phyloP scores from a whole-genome alignment of 2,113 vertebrate genomes.

The Apodemus sylvaticus region DNA sequence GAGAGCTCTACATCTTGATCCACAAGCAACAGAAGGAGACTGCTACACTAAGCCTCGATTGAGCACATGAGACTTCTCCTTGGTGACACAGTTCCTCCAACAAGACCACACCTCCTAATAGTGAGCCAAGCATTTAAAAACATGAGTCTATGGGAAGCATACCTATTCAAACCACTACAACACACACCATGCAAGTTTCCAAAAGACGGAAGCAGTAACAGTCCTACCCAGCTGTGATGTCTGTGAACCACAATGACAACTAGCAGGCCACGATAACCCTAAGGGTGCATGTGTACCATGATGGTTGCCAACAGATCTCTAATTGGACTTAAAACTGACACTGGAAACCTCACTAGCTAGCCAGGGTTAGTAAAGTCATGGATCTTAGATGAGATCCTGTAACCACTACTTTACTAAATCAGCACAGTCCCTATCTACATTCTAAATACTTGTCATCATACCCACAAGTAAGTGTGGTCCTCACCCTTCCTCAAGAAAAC shows the following conservation, averaged over 20 bases:
- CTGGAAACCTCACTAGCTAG: neutral
- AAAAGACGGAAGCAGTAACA: neutral
- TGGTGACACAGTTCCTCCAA: neutral
- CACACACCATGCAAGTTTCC: neutral
- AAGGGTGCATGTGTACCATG: neutral
- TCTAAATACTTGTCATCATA: neutral
- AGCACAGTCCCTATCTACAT: neutral
- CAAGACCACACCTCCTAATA: neutral
- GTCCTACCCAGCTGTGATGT: neutral
- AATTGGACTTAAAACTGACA: neutral
- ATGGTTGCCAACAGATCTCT: neutral
- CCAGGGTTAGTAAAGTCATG: neutral
- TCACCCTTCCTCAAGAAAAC: neutral
- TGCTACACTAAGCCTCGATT: neutral
- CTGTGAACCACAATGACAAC: neutral
- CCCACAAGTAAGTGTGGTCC: neutral
- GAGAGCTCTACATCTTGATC: neutral
- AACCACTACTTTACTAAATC: neutral
- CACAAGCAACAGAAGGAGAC: neutral
- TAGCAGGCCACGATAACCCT: neutral
- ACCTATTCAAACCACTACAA: neutral
- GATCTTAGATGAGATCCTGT: neutral
- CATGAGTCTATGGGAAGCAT: neutral
- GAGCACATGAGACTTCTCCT: neutral
- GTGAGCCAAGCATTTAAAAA: too few relatives aligned